A percentile compares a stretch with the other conserved stretches of the same genome.
phyloP scores from a whole-genome alignment of 2,888 invertebrate genomes.

The Pseudococcus viburni region DNA sequence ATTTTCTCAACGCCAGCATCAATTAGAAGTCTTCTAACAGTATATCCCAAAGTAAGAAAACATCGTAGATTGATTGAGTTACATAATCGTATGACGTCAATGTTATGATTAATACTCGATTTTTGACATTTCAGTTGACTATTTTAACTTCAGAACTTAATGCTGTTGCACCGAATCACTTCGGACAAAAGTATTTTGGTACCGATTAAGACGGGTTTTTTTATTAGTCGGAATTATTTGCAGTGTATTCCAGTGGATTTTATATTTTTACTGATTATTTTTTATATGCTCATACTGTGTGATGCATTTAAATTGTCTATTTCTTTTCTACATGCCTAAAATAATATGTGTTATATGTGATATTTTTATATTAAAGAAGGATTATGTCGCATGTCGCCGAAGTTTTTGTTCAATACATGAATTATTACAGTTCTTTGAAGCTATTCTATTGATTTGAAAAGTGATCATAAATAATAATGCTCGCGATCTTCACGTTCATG shows the following conservation, averaged over 20 bases:
- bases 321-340: conserved; percentile 11
- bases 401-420: neutral
- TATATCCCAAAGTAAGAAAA: conserved; percentile 80
- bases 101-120: conserved; percentile 3
- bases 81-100: conserved; percentile 1
- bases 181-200: conserved; percentile 98
- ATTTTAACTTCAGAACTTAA: conserved; percentile 97
- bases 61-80: neutral
- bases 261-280: conserved; percentile 28
- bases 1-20: conserved; percentile 96
- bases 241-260: neutral
- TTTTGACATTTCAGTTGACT: conserved; percentile 79
- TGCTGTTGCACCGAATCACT: conserved; percentile 96
- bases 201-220: conserved; percentile 80
- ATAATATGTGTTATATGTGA: conserved; percentile 24
- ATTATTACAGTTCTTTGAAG: neutral
- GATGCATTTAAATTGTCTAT: conserved; percentile 50
- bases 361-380: conserved; percentile 33
- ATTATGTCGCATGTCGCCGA: neutral
- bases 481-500: too few species aligned
- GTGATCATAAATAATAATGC: neutral
- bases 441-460: neutral
- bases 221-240: neutral
- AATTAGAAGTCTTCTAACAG: conserved; percentile 85
- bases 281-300: conserved; percentile 43